phyloP scores from a whole-genome alignment of 2,888 invertebrate species.

The Cataglyphis rosenhaueri region DNA sequence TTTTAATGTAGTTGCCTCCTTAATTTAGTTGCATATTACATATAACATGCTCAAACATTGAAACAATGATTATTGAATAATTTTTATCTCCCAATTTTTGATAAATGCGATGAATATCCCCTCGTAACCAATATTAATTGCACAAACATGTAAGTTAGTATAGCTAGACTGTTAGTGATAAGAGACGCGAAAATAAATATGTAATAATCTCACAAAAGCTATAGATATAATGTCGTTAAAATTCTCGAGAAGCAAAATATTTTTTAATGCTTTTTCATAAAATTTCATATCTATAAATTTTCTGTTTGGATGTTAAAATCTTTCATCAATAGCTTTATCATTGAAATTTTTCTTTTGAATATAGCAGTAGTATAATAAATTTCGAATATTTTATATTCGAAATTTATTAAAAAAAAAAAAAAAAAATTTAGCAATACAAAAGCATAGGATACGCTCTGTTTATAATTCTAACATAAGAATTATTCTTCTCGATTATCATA shows the following conservation, averaged over 20 bases:
- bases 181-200: neutral
- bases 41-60: neutral
- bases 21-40: slow-evolving; percentile 4
- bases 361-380: too few relatives aligned
- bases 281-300: neutral
- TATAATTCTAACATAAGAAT: neutral
- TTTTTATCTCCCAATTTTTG: neutral
- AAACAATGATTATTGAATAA: neutral
- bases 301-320: neutral
- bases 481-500: neutral
- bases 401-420: neutral
- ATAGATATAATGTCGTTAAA: slow-evolving; percentile 4
- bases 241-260: slow-evolving; percentile 4
- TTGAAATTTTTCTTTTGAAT: neutral
- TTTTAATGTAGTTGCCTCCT: neutral
- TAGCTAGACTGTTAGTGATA: slow-evolving; percentile 62
- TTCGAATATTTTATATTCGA: neutral
- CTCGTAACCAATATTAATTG: slow-evolving; percentile 14
- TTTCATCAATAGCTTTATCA: neutral
- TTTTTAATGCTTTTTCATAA: neutral
- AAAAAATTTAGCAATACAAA: neutral
- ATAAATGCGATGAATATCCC: neutral
- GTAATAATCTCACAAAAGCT: neutral
- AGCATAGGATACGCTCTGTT: neutral
- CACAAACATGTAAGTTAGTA: slow-evolving; percentile 65